Percentiles rank a stretch among this genome's conserved stretches.
Evolutionary conservation across 1,140 invertebrate species (phyloP).

Genomic region (Trichomalopsis sarcophagae): DNA sequence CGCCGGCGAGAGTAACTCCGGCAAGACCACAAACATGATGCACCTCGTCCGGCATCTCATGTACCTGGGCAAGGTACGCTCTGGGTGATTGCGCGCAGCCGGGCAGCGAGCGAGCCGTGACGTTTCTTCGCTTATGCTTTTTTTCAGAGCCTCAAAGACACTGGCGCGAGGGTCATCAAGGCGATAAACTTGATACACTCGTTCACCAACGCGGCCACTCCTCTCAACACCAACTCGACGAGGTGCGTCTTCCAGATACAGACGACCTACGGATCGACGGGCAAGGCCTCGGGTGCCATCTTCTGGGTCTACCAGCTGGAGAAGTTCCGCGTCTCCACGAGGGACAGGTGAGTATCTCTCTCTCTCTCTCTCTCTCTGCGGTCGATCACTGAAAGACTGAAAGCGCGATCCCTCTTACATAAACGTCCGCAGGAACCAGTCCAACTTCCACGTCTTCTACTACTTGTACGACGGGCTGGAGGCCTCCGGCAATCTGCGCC

Average conservation of each 20-base stretch:
- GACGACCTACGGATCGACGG: slow-evolving; percentile 88
- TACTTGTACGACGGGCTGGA: slow-evolving; percentile 90
- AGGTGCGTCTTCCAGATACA: slow-evolving; percentile 89
- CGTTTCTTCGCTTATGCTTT: background rate
- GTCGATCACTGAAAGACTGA: no score
- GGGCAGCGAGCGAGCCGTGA: no score
- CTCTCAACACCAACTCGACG: slow-evolving; percentile 90
- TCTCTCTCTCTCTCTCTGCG: no score
- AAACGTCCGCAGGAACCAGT: slow-evolving; percentile 79
- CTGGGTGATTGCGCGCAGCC: background rate
- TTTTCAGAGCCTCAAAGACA: slow-evolving; percentile 74
- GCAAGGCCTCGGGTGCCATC: slow-evolving; percentile 89
- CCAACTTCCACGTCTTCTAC: slow-evolving; percentile 93
- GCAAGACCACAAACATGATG: slow-evolving; percentile 87
- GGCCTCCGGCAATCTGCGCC: slow-evolving; percentile 77
- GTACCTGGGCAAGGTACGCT: slow-evolving; percentile 79
- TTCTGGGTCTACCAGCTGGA: slow-evolving; percentile 92
- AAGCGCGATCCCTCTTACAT: no score
- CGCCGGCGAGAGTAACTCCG: slow-evolving; percentile 89
- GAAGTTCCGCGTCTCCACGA: slow-evolving; percentile 89
- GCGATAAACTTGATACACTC: slow-evolving; percentile 86
- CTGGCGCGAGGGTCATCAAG: slow-evolving; percentile 82
- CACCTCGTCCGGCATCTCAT: slow-evolving; percentile 85
- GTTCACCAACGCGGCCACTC: slow-evolving; percentile 89
- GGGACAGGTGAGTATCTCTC: slow-evolving; percentile 85